Conservation (phyloP, 2,888 invertebrate species). For the Argyra leucocephala region DNA sequence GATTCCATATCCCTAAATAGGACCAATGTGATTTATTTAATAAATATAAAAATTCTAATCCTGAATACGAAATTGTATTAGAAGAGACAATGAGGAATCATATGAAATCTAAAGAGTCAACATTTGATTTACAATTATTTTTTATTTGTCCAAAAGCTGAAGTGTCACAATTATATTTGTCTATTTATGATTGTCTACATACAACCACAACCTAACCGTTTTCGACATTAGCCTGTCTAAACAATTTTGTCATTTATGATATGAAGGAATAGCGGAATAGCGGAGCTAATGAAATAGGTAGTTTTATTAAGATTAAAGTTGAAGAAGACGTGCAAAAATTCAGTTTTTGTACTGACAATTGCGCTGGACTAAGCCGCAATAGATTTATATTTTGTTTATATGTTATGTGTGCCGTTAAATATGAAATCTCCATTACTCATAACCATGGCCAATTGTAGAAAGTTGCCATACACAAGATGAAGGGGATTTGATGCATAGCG, state of each 20-base stretch:
- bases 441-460: constrained; percentile 16
- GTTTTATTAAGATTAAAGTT: constrained; percentile 11
- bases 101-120: no score
- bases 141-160: no score
- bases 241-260: no score
- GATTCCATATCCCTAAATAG: constrained; percentile 9
- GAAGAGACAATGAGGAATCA: no score
- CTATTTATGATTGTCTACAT: no score
- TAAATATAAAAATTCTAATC: no score
- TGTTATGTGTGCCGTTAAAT: constrained; percentile 12
- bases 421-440: constrained; percentile 12
- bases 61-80: no score
- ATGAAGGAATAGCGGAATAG: constrained; percentile 10
- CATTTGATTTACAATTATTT: no score
- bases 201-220: no score
- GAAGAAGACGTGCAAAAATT: constrained; percentile 4
- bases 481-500: constrained; percentile 16
- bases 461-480: constrained; percentile 16
- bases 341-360: constrained; percentile 13
- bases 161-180: no score
- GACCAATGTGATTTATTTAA: constrained; percentile 14
- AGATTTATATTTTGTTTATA: constrained; percentile 7
- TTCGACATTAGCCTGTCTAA: no score
- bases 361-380: constrained; percentile 13
- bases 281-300: constrained; percentile 12